These are phyloP conservation scores for Zoanthus gigantus DNA, from an alignment of 92 coral and sea anemone genomes.

Conservation along the genomic window DNA sequence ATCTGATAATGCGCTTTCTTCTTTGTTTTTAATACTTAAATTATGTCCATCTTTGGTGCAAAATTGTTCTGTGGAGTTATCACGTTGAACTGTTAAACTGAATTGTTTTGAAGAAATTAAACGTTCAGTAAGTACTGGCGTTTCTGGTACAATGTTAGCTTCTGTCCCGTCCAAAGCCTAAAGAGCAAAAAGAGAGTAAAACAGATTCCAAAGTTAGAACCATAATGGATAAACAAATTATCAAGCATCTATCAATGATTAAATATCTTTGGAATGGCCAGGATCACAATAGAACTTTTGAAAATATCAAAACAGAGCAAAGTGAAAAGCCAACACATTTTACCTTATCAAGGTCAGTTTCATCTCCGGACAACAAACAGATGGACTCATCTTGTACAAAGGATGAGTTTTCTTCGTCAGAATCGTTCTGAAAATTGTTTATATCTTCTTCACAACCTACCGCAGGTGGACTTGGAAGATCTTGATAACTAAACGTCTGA, in stretches of 20 bases:
- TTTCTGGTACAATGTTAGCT: constrained; percentile 61
- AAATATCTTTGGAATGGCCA: too few species aligned
- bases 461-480: constrained; percentile 8
- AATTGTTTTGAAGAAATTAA: neutral
- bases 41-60: neutral
- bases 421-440: neutral
- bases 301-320: too few species aligned
- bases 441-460: neutral
- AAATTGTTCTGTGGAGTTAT: neutral
- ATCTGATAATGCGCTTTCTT: neutral
- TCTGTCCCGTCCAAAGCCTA: constrained; percentile 6
- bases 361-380: constrained; percentile 39
- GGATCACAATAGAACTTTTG: too few species aligned
- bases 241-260: too few species aligned
- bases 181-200: neutral
- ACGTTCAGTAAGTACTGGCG: constrained; percentile 37
- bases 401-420: constrained; percentile 16
- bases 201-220: too few species aligned
- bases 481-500: constrained; percentile 7
- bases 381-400: constrained; percentile 30
- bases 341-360: constrained; percentile 28
- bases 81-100: neutral
- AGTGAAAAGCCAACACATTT: neutral
- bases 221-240: too few species aligned
- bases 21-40: neutral